Conservation (phyloP, 2,113 vertebrate genomes). For the Herpetotheres cachinnans region DNA sequence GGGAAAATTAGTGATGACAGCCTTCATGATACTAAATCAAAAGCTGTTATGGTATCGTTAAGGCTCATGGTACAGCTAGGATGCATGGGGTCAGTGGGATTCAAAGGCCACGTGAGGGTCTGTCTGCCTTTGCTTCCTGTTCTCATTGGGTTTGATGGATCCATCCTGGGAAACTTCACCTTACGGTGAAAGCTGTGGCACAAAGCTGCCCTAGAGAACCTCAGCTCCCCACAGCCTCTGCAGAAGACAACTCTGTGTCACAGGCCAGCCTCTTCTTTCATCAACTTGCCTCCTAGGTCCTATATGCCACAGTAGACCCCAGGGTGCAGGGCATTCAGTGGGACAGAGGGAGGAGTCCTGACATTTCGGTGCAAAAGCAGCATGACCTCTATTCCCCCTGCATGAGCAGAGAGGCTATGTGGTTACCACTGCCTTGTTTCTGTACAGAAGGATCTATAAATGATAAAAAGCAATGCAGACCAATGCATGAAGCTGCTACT, state of each 20-base stretch:
- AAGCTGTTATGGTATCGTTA: neutral
- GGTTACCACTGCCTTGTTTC: neutral
- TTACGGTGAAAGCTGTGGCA: neutral
- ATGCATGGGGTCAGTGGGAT: neutral
- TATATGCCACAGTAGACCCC: neutral
- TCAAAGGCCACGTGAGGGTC: neutral
- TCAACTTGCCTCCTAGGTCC: neutral
- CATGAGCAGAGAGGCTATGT: neutral
- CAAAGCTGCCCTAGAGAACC: neutral
- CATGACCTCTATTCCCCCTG: neutral
- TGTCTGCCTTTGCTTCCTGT: neutral
- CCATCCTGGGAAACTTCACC: neutral
- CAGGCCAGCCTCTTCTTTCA: neutral
- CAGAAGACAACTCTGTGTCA: neutral
- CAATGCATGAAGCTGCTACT: neutral
- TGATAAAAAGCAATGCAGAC: neutral
- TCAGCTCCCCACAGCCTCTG: neutral
- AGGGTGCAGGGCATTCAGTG: neutral
- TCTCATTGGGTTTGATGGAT: neutral
- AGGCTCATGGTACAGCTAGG: neutral
- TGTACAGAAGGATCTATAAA: neutral
- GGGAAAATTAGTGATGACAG: neutral
- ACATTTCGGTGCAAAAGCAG: neutral
- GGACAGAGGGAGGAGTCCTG: neutral
- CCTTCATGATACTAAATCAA: neutral